Evolutionary conservation across 2,888 invertebrate genomes (phyloP), one percentile per base, ranked within the genome.

Genomic region (Microplitis deprimator): DNA sequence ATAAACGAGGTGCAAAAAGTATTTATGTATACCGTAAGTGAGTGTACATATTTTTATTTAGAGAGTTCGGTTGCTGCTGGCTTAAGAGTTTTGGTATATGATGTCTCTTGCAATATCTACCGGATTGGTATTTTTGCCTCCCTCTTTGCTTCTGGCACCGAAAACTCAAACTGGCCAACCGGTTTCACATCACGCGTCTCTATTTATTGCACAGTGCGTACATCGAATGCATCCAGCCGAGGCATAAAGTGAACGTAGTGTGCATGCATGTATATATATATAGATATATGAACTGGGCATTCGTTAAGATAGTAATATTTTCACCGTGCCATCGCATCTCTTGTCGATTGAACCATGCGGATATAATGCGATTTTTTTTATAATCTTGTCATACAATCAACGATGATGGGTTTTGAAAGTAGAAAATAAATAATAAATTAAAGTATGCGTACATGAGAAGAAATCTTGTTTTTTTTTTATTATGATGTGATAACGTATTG

Each of bases 181-280:
- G 76, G 76, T 76, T 76, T 76, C 71, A 60, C 72, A 72, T 70
- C 62, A 65, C 67, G 76, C 71, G 62, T 75, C 76, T 76, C 76
- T 76, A 76, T 76, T 76, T 76, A 76, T 76, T 72, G 76, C 76
- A 71, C 70, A 71, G 75, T 75, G 20, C 69, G 62, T 76, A 20
- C 70, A 50, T 50, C 69, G 65, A 70, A 76, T 76, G 62, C 65
- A 75, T 16, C 39, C 60, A 60, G 71, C 65, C 76, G 72, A 41
- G 50, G 41, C 72, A 67, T 40, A 59, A 70, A 59, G 59, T 59
- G 59, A 29, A 13, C 68, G 41, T 41, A 10, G 68, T 65, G 38
- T 8, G 38, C 29, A 8, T 20, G 38, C 20, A 29, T 17, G 29
- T 6, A 29, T 29, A 29, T 29, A 29, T 29, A 29, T 29, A 29